These are phyloP conservation scores for Corythornis cristatus DNA, from an alignment of 2,113 vertebrate genomes.

Conservation along the genomic window DNA sequence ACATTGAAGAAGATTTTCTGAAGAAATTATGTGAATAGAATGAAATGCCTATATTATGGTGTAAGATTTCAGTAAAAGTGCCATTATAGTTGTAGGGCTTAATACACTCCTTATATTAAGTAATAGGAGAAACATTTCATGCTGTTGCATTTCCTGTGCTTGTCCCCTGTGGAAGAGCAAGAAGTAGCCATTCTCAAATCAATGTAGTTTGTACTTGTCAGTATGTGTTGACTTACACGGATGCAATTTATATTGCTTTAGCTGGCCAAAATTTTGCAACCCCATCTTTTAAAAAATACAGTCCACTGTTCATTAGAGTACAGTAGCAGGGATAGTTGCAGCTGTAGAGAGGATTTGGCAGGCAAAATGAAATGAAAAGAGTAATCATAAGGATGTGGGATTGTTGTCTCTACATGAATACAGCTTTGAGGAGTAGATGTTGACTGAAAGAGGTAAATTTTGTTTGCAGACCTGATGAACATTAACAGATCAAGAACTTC, in stretches of 20 bases:
- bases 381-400: background rate
- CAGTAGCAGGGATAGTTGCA: background rate
- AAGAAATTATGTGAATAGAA: background rate
- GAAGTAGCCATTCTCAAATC: background rate
- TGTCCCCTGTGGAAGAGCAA: background rate
- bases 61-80: background rate
- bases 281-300: background rate
- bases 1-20: background rate
- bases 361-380: background rate
- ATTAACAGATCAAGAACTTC: background rate
- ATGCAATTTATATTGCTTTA: background rate
- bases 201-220: background rate
- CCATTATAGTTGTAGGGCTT: background rate
- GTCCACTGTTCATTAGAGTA: background rate
- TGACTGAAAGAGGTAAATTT: background rate
- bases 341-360: background rate
- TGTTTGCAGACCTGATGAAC: background rate
- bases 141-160: background rate
- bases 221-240: background rate
- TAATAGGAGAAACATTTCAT: background rate
- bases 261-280: background rate
- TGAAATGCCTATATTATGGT: background rate
- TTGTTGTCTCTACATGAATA: background rate
- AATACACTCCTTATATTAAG: background rate
- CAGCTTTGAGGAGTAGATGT: background rate